phyloP scores from a whole-genome alignment of 2,797 vertebrate genomes.

The Heteromormyrus szaboi region DNA sequence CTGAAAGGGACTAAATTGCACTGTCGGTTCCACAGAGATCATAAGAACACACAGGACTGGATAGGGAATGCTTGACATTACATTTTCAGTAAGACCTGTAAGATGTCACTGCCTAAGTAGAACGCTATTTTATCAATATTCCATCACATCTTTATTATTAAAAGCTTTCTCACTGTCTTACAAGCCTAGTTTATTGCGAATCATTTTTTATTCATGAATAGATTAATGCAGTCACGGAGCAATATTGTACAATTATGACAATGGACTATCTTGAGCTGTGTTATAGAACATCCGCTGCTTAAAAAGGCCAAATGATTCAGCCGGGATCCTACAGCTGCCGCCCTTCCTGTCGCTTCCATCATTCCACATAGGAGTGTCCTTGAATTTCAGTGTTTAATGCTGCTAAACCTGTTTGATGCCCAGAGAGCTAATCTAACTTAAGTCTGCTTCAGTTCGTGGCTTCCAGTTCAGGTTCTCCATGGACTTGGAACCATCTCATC shows the following conservation, averaged over 20 bases:
- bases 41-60: not conserved
- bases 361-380: not conserved
- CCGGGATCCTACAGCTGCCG: not conserved
- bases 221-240: not conserved
- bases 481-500: not conserved
- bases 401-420: constrained; percentile 11
- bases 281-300: not conserved
- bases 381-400: constrained; percentile 20
- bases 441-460: not conserved
- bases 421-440: constrained; percentile 13
- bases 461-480: not conserved
- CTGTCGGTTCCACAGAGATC: too few species aligned
- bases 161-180: not conserved
- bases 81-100: not conserved
- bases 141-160: constrained; percentile 11
- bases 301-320: not conserved
- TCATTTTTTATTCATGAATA: constrained; percentile 14
- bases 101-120: not conserved
- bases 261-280: constrained; percentile 9
- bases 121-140: not conserved
- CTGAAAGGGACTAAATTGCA: not conserved
- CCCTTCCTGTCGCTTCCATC: constrained; percentile 8
- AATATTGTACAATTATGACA: not conserved
- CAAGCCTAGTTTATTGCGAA: constrained; percentile 14
- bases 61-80: constrained; percentile 1